phyloP scores from a whole-genome alignment of 1,140 invertebrate genomes.

The Steinernema feltiae region DNA sequence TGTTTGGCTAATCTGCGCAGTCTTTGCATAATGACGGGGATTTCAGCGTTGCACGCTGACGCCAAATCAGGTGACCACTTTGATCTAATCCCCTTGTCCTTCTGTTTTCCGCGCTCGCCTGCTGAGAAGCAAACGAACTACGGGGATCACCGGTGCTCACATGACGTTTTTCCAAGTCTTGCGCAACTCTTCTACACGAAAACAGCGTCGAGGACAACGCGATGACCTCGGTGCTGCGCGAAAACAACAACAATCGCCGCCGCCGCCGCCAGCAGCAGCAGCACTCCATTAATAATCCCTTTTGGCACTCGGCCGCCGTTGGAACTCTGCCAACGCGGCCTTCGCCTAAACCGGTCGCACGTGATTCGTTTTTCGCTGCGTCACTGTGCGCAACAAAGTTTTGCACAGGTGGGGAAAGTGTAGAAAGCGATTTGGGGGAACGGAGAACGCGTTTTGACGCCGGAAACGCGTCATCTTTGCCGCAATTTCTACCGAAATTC shows the following conservation, averaged over 20 bases:
- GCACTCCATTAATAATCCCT: not conserved
- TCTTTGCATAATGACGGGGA: no score
- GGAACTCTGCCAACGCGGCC: not conserved
- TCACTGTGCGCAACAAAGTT: not conserved
- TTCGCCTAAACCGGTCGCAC: not conserved
- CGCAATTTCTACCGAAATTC: not conserved
- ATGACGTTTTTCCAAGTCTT: not conserved
- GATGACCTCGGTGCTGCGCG: slow-evolving; percentile 1
- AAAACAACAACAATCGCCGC: not conserved
- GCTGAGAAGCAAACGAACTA: no score
- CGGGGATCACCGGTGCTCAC: no score
- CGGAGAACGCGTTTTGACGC: not conserved
- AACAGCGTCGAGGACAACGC: not conserved
- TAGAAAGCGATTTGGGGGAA: not conserved
- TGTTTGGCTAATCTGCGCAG: no score
- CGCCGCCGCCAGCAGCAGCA: no score
- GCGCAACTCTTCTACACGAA: not conserved
- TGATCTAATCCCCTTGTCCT: no score
- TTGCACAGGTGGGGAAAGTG: not conserved
- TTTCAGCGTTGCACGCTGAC: no score
- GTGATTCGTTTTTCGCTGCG: not conserved
- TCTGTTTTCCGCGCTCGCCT: no score
- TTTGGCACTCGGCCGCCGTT: not conserved
- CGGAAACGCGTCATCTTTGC: not conserved
- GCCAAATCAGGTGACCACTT: no score